Base-by-base conservation (phyloP, 35 echinoderm and acorn worm species). In the Heliocidaris tuberculata region DNA sequence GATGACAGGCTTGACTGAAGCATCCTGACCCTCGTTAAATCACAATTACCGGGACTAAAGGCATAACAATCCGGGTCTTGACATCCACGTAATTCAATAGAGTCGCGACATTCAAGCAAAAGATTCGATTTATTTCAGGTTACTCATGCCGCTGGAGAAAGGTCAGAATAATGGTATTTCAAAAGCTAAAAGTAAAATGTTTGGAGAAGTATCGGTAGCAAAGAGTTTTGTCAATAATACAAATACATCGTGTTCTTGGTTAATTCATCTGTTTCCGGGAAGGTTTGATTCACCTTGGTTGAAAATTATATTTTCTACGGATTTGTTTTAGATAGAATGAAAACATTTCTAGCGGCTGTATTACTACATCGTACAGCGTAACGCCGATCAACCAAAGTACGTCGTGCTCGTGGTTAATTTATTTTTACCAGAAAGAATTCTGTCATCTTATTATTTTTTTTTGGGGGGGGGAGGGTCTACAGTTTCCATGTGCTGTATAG, bases 11-110 rank as follows among this genome's bases (percentile, higher is more conserved):
- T 78, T 24, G 27, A n/a, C 21, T n/a, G 19, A 19, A 27, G 21
- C 21, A n/a, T 21, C 65, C 65, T 78, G 17, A 78, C 65, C 65
- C 27, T 78, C 65, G 65, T 78, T 78, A 78, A 78, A 78, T 78
- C 65, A 78, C 65, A 78, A 78, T 78, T 78, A 78, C 65, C 27
- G 65, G 65, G 65, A 78, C 65, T 78, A 78, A 78, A 78, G 65
- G 21, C 65, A 27, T n/a, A 78, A 21, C 65, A n/a, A 78, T 78
- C 65, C 27, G 65, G 27, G 65, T 78, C 65, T 27, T 78, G 65
- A 78, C 65, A 78, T 78, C 65, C 65, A 78, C 3, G 27, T 27
- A 78, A 78, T 78, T 78, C 65, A 78, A 78, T 78, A 78, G 65
- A 78, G 27, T 78, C 65, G 21, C 65, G 65, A 78, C 65, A 78